Conservation (phyloP, 1,140 invertebrate species). For the Triops longicaudatus region DNA sequence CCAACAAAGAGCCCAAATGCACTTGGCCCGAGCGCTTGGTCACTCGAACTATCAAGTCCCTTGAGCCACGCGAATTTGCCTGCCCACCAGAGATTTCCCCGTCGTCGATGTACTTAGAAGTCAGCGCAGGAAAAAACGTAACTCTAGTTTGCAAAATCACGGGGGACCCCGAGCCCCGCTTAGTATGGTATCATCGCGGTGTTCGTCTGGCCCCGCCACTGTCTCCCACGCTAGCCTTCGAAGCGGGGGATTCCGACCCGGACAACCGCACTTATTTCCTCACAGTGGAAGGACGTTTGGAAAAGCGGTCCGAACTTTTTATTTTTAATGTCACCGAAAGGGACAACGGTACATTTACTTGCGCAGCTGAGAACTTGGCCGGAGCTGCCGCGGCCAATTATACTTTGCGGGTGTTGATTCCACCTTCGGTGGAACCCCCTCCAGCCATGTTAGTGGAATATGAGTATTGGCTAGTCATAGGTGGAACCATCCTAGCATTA, state of each 20-base stretch:
- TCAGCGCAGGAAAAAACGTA: conserved; percentile 66
- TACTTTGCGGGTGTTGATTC: conserved; percentile 59
- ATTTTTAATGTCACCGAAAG: conserved; percentile 62
- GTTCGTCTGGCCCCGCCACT: conserved; percentile 27
- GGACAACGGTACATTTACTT: conserved; percentile 71
- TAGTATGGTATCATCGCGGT: conserved; percentile 71
- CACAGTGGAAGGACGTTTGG: conserved; percentile 55
- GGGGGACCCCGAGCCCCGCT: conserved; percentile 64
- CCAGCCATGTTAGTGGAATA: conserved; percentile 53
- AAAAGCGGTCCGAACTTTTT: conserved; percentile 63
- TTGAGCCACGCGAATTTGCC: conserved; percentile 64
- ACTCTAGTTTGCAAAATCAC: conserved; percentile 66
- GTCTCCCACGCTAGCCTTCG: conserved; percentile 15
- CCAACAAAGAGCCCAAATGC: conserved; percentile 63
- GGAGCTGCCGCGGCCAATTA: conserved; percentile 65
- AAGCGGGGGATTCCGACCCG: conserved; percentile 15
- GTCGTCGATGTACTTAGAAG: conserved; percentile 59
- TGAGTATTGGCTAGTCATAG: conserved; percentile 42
- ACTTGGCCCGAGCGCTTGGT: conserved; percentile 55
- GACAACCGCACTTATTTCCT: conserved; percentile 45
- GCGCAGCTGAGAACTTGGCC: conserved; percentile 70
- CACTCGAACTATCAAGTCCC: conserved; percentile 55
- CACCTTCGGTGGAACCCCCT: conserved; percentile 37
- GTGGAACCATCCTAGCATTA: conserved; percentile 50
- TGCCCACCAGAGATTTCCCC: conserved; percentile 68